Conservation (phyloP, 2,113 vertebrate species). For the Vulpes vulpes region DNA sequence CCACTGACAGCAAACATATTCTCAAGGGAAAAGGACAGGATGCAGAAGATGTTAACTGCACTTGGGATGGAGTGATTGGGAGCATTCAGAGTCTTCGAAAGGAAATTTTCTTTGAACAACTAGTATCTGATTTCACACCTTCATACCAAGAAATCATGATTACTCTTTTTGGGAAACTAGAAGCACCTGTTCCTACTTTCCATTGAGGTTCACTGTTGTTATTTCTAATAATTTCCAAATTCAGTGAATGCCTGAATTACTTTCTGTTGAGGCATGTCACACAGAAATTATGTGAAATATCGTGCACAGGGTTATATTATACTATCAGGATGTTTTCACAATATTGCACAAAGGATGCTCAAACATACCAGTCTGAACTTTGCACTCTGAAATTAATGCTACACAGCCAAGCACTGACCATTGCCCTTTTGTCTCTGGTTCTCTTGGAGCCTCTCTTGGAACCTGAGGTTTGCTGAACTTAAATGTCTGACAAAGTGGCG, state of each 20-base stretch:
- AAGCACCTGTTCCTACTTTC: not conserved
- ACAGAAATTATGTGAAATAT: not conserved
- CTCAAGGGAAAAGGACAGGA: not conserved
- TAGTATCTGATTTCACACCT: not conserved
- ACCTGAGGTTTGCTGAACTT: conserved; percentile 2
- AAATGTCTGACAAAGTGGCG: not conserved
- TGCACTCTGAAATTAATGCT: not conserved
- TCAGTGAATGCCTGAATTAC: not conserved
- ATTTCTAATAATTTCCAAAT: conserved; percentile 17
- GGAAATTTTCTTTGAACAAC: not conserved
- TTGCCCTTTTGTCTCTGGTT: not conserved
- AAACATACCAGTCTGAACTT: not conserved
- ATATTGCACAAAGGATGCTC: not conserved
- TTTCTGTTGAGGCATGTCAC: not conserved
- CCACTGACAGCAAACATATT: not conserved
- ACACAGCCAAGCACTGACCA: not conserved
- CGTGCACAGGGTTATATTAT: not conserved
- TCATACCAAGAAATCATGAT: not conserved
- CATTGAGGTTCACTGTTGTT: not conserved
- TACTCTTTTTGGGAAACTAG: not conserved
- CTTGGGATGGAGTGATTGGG: no score
- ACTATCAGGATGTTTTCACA: not conserved
- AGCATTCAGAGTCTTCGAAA: not conserved
- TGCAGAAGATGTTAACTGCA: not conserved
- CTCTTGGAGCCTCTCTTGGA: not conserved